A percentile compares a stretch with the other conserved stretches of the same genome.
Evolutionary conservation across 1,140 invertebrate species (phyloP).

Genomic region (Drosophila pseudoobscura): DNA sequence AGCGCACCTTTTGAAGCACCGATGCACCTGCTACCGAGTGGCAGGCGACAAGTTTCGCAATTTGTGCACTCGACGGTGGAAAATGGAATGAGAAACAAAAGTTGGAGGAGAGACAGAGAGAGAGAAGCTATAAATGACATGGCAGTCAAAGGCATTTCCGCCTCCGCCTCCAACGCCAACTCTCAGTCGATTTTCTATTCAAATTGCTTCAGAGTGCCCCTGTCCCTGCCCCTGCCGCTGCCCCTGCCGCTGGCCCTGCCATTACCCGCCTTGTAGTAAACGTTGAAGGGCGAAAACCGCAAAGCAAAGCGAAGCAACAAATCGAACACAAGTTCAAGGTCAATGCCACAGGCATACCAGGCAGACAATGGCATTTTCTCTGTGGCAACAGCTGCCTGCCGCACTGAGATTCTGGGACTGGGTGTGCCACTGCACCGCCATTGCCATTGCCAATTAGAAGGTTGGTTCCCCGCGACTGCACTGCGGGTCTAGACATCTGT

Average conservation of each 20-base stretch:
- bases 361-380: conserved; percentile 37
- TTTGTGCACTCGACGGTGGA: conserved; percentile 37
- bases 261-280: too few species aligned
- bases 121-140: conserved; percentile 44
- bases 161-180: not conserved
- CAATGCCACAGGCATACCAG: conserved; percentile 20
- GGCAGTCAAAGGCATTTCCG: conserved; percentile 51
- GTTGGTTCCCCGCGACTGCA: conserved; percentile 10
- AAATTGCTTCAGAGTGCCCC: conserved; percentile 13
- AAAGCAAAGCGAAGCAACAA: conserved; percentile 32
- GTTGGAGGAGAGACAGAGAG: not conserved
- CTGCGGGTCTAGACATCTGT: conserved; percentile 44
- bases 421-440: too few species aligned
- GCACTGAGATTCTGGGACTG: too few species aligned
- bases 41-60: conserved; percentile 19
- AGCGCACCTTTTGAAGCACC: conserved; percentile 34
- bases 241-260: too few species aligned
- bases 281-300: conserved; percentile 9
- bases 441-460: conserved; percentile 57
- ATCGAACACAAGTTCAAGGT: conserved; percentile 60
- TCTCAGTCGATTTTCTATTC: conserved; percentile 42
- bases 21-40: conserved; percentile 33
- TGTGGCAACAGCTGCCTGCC: conserved; percentile 29
- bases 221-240: too few species aligned
- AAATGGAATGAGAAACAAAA: conserved; percentile 39